Conservation (phyloP, 2,113 vertebrate genomes). For the Prionailurus bengalensis region DNA sequence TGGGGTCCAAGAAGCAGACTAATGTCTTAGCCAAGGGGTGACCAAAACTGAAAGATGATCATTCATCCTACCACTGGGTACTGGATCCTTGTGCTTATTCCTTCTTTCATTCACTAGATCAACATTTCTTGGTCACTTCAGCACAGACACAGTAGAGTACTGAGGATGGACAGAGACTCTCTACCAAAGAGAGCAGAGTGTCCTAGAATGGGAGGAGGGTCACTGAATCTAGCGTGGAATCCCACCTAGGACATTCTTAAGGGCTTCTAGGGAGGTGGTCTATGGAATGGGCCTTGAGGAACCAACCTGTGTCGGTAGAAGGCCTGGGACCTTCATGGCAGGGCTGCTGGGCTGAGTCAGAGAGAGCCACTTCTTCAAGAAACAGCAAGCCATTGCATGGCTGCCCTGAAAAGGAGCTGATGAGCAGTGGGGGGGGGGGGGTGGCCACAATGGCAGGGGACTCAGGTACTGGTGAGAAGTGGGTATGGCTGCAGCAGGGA, state of each 20-base stretch:
- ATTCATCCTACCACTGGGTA: too few relatives aligned
- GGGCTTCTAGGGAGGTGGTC: neutral
- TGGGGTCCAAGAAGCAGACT: neutral
- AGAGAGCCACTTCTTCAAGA: neutral
- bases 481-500: neutral
- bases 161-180: neutral
- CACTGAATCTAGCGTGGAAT: neutral
- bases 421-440: fast-evolving
- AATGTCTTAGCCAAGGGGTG: neutral
- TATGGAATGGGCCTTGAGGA: neutral
- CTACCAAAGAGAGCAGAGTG: neutral
- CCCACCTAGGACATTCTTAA: neutral
- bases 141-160: neutral
- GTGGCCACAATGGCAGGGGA: neutral
- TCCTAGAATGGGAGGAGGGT: neutral
- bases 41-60: neutral
- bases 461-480: neutral
- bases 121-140: neutral
- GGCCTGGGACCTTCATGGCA: fast-evolving
- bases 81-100: fast-evolving
- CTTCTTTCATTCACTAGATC: too few relatives aligned
- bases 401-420: neutral
- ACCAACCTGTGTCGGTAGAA: neutral
- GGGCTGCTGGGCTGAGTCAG: neutral
- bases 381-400: fast-evolving